Evolutionary conservation across 1,140 invertebrate species (phyloP).

Genomic region (Philotrypesis tridentata): DNA sequence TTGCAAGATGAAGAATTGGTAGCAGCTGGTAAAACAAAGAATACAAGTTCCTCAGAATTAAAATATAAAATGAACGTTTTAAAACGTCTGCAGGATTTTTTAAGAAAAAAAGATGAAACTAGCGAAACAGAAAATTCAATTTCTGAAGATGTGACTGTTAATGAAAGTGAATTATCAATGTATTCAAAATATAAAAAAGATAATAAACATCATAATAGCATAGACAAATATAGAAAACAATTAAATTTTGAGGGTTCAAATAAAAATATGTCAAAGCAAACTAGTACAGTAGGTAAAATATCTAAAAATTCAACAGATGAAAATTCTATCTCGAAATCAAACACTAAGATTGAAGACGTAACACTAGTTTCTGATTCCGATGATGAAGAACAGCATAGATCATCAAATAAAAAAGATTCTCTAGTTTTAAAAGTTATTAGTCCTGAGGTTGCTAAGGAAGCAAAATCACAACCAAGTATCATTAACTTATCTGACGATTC

Average conservation of each 20-base stretch:
- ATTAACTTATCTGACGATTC: constrained; percentile 36
- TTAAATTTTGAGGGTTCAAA: constrained; percentile 27
- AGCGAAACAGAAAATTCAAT: background rate
- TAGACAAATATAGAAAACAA: constrained; percentile 52
- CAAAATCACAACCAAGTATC: constrained; percentile 1
- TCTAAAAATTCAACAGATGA: background rate
- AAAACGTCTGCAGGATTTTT: background rate
- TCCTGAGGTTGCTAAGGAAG: background rate
- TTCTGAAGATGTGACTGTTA: constrained; percentile 18
- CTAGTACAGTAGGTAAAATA: background rate
- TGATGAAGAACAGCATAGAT: constrained; percentile 12
- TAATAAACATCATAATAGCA: constrained; percentile 62
- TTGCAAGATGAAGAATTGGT: no score
- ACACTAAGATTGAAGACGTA: constrained; percentile 23
- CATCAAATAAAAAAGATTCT: background rate
- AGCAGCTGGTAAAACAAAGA: background rate
- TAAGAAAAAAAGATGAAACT: background rate
- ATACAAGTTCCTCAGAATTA: background rate
- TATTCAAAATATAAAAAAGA: constrained; percentile 64
- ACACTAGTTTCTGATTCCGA: constrained; percentile 45
- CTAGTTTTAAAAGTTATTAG: background rate
- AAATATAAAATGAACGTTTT: no score
- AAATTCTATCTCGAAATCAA: background rate
- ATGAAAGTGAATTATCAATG: constrained; percentile 58
- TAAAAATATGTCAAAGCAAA: constrained; percentile 7